A percentile compares a stretch with the other conserved stretches of the same genome.
phyloP scores from a whole-genome alignment of 2,797 vertebrate genomes.

The Myiothlypis chrysogaster region DNA sequence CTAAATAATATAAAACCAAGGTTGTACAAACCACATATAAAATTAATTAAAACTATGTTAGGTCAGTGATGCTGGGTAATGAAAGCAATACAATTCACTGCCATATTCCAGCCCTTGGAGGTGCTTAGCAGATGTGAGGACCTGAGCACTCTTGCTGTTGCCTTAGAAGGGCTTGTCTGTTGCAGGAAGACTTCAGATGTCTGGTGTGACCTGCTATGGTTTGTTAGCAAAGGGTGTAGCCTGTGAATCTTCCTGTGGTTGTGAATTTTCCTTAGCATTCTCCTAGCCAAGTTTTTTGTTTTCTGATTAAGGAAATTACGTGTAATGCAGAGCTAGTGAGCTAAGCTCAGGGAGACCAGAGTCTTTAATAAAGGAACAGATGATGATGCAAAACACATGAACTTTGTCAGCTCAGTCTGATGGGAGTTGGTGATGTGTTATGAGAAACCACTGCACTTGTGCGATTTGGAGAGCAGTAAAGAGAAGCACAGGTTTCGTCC shows the following conservation, averaged over 20 bases:
- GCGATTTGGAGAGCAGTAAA: neutral
- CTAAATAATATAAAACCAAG: neutral
- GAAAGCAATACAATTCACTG: neutral
- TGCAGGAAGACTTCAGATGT: neutral
- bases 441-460: neutral
- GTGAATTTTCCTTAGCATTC: neutral
- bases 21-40: neutral
- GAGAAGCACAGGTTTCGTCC: neutral
- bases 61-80: neutral
- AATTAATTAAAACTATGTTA: neutral
- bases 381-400: neutral
- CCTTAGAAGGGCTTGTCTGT: neutral
- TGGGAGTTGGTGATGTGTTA: neutral
- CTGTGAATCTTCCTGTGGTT: neutral
- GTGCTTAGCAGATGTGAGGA: neutral
- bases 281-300: neutral
- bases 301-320: neutral
- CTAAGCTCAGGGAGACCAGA: neutral
- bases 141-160: neutral
- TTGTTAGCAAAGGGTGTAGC: neutral
- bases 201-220: neutral
- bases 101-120: neutral
- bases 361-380: slow-evolving; percentile 3
- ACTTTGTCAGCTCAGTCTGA: neutral
- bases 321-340: neutral